Percentiles rank a stretch among this genome's conserved stretches.
These are phyloP conservation scores for Cantharis rufa DNA, from an alignment of 2,888 invertebrate species.

Conservation along the genomic window DNA sequence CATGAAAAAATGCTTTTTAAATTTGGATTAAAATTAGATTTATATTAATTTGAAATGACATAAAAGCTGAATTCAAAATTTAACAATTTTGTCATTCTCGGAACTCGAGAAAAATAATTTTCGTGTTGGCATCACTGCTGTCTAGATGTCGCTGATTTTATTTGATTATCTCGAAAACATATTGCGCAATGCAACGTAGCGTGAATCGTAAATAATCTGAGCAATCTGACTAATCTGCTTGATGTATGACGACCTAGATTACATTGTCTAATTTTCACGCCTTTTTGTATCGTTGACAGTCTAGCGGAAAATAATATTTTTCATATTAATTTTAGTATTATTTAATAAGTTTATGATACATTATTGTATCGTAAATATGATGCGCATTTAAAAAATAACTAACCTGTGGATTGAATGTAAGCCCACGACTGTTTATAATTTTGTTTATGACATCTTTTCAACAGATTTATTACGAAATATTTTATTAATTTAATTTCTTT, in stretches of 20 bases:
- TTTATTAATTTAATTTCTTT: not conserved
- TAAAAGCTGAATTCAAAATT: conserved; percentile 7
- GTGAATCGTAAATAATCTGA: conserved; percentile 37
- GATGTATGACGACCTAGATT: conserved; percentile 10
- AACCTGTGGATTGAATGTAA: not conserved
- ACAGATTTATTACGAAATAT: not conserved
- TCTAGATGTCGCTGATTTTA: conserved; percentile 31
- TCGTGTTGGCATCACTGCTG: conserved; percentile 30
- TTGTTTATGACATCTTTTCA: not conserved
- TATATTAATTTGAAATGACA: not conserved
- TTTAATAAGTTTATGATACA: not conserved
- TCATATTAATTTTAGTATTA: not conserved
- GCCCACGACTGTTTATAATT: not conserved
- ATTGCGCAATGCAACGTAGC: conserved; percentile 32
- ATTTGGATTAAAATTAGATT: not conserved
- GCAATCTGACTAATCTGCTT: conserved; percentile 24
- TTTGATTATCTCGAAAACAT: conserved; percentile 35
- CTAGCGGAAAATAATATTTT: not conserved
- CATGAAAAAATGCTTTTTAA: not conserved
- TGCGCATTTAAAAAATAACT: not conserved
- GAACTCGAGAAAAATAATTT: conserved; percentile 33
- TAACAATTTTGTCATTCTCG: conserved; percentile 18
- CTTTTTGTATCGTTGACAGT: not conserved
- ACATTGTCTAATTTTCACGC: conserved; percentile 6
- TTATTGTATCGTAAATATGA: not conserved